Percentiles rank a stretch among this genome's conserved stretches.
phyloP scores from a whole-genome alignment of 2,888 invertebrate species.

The Pemphredon lugubris region DNA sequence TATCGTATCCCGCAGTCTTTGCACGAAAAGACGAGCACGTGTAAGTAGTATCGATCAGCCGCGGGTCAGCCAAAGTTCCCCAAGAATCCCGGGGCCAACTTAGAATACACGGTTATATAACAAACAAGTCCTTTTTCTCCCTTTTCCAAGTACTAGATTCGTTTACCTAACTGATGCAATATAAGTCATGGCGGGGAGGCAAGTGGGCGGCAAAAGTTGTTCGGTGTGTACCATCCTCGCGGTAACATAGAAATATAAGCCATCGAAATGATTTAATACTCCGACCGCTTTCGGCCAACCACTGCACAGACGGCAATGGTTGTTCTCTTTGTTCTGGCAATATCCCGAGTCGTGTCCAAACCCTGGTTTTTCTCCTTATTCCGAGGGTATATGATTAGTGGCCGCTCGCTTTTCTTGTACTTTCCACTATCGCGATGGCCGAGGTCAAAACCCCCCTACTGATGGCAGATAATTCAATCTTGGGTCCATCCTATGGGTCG shows the following conservation, averaged over 20 bases:
- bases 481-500: constrained; percentile 59
- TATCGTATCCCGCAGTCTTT: background rate
- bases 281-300: constrained; percentile 52
- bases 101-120: constrained; percentile 9
- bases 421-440: constrained; percentile 61
- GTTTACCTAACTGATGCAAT: constrained; percentile 11
- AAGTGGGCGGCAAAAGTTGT: background rate
- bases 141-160: background rate
- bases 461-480: constrained; percentile 76
- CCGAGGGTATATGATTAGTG: constrained; percentile 66
- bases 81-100: background rate
- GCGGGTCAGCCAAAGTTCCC: background rate
- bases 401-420: constrained; percentile 56
- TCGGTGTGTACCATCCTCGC: constrained; percentile 20
- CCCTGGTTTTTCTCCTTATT: constrained; percentile 48
- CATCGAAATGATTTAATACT: constrained; percentile 69
- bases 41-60: constrained; percentile 6
- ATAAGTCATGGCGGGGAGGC: constrained; percentile 4
- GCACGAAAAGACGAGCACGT: background rate
- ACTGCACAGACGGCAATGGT: constrained; percentile 29
- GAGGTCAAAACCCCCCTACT: constrained; percentile 64
- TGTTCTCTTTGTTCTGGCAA: constrained; percentile 68
- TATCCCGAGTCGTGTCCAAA: constrained; percentile 56
- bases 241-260: constrained; percentile 27
- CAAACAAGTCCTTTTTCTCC: constrained; percentile 11